phyloP scores from a whole-genome alignment of 2,113 vertebrate genomes.

The Poecilia latipinna region DNA sequence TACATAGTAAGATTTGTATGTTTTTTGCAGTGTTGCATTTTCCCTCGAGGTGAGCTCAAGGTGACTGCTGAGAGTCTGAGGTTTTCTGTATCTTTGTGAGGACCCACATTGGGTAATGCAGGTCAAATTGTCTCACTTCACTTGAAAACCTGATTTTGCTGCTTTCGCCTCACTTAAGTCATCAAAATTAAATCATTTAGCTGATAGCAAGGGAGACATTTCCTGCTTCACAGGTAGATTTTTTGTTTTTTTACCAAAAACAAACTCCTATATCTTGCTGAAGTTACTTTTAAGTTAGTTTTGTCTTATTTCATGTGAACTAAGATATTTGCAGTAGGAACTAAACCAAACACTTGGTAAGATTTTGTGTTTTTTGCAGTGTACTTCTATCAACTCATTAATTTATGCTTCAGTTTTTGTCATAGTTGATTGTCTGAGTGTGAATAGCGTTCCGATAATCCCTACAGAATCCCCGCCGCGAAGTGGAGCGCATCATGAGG shows the following conservation, averaged over 20 bases:
- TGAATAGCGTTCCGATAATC: neutral
- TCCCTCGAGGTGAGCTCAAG: neutral
- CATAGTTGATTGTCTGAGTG: neutral
- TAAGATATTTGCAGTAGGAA: too few species aligned
- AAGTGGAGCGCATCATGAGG: slow-evolving; percentile 78
- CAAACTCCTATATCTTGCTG: too few species aligned
- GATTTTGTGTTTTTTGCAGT: too few species aligned
- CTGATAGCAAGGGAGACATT: too few species aligned
- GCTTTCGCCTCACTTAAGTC: neutral
- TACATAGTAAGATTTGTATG: neutral
- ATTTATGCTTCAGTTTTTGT: neutral
- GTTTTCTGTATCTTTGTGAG: neutral
- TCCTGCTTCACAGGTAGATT: too few species aligned
- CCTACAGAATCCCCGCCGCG: slow-evolving; percentile 78
- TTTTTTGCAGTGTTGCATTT: neutral
- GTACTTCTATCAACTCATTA: neutral
- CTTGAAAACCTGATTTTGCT: neutral
- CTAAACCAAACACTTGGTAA: too few species aligned
- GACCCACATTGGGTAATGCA: neutral
- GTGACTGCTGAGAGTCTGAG: neutral
- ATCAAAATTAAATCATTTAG: too few species aligned
- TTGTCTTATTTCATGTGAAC: too few species aligned
- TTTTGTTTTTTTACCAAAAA: too few species aligned
- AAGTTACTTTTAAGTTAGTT: too few species aligned
- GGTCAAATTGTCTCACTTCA: neutral